phyloP scores from a whole-genome alignment of 2,113 vertebrate genomes.

The Trogon melanurus region DNA sequence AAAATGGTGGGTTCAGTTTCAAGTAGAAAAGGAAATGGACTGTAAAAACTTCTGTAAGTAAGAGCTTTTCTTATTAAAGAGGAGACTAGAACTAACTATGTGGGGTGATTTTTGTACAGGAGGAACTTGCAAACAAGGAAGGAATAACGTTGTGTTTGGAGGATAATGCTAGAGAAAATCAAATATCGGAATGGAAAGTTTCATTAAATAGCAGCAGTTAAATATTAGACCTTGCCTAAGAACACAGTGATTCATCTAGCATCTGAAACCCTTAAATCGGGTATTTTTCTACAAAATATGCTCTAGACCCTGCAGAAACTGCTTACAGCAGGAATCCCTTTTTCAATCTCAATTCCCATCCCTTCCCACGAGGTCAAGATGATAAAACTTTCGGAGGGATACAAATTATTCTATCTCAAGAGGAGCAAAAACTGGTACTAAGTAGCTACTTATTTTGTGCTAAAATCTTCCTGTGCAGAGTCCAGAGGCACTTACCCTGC shows the following conservation, averaged over 20 bases:
- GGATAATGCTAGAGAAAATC: neutral
- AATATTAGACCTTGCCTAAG: neutral
- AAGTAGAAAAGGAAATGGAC: slow-evolving; percentile 11
- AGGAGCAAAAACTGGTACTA: neutral
- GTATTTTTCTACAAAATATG: neutral
- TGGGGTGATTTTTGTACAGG: neutral
- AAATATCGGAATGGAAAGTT: neutral
- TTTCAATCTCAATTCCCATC: neutral
- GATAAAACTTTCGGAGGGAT: slow-evolving; percentile 2
- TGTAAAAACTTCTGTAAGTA: neutral
- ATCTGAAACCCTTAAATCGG: neutral
- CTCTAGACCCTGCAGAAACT: neutral
- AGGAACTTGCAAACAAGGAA: neutral
- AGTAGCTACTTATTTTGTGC: slow-evolving; percentile 9
- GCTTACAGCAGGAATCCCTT: neutral
- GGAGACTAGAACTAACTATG: neutral
- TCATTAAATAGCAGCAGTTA: neutral
- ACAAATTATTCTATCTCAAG: neutral
- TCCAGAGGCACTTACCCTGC: neutral
- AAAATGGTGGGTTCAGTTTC: neutral
- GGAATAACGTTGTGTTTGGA: neutral
- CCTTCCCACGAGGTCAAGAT: neutral
- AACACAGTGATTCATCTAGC: neutral
- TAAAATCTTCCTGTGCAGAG: neutral
- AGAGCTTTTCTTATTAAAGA: neutral